A percentile compares a stretch with the other conserved stretches of the same genome.
These are phyloP conservation scores for Noctua janthe DNA, from an alignment of 2,888 invertebrate species.

Conservation along the genomic window DNA sequence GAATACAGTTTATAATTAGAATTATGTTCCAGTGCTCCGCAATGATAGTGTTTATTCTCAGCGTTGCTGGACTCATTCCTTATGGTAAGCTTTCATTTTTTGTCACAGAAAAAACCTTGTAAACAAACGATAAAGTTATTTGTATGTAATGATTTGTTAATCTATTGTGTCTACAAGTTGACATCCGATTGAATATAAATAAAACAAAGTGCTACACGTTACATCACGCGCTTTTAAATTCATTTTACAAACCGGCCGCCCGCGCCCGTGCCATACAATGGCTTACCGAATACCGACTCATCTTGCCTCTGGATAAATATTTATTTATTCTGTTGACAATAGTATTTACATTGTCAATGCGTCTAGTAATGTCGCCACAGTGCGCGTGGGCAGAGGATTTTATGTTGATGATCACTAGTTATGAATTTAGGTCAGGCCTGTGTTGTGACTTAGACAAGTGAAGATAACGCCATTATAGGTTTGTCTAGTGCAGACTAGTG, in stretches of 20 bases:
- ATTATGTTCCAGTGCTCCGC: slow-evolving; percentile 63
- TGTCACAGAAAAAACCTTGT: not conserved
- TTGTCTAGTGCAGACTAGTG: slow-evolving; percentile 45
- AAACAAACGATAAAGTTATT: slow-evolving; percentile 27
- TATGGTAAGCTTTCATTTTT: slow-evolving; percentile 76
- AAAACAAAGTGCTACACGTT: slow-evolving; percentile 69
- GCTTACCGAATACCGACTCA: slow-evolving; percentile 81
- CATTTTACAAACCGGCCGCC: slow-evolving; percentile 76
- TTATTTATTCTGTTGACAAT: slow-evolving; percentile 90
- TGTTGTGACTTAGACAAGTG: slow-evolving; percentile 74
- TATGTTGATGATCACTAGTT: slow-evolving; percentile 84
- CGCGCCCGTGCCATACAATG: slow-evolving; percentile 80
- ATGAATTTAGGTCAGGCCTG: slow-evolving; percentile 84
- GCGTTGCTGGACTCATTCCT: slow-evolving; percentile 75
- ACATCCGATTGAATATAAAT: slow-evolving; percentile 62
- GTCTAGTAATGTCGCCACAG: slow-evolving; percentile 81
- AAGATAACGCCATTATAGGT: slow-evolving; percentile 65
- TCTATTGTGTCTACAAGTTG: slow-evolving; percentile 58
- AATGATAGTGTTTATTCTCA: slow-evolving; percentile 79
- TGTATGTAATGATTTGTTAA: slow-evolving; percentile 60
- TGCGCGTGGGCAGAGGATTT: slow-evolving; percentile 82
- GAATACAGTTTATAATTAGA: slow-evolving; percentile 69
- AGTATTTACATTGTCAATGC: slow-evolving; percentile 88
- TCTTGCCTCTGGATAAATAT: slow-evolving; percentile 88
- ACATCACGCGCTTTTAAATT: slow-evolving; percentile 77